A percentile compares a stretch with the other conserved stretches of the same genome.
Conservation (phyloP, 37 sponge, comb jelly and placozoan genomes). For the Spongilla lacustris region DNA sequence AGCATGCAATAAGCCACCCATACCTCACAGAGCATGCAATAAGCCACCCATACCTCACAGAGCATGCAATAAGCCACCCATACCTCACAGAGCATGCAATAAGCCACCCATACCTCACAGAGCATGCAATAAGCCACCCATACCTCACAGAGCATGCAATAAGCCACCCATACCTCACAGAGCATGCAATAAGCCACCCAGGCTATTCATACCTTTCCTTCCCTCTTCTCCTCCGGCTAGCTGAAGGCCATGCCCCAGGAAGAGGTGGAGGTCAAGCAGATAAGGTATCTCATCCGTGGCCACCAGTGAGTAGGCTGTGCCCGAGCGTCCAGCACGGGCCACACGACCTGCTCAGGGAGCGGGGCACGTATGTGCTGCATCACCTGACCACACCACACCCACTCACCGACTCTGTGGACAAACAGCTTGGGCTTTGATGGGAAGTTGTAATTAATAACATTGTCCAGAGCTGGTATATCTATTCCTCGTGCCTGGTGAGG, state of each 20-base stretch:
- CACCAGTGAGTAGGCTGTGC: slow-evolving; percentile 89
- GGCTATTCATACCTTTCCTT: background rate
- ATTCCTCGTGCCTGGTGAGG: slow-evolving; percentile 88
- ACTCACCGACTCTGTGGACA: slow-evolving; percentile 95
- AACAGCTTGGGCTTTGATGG: slow-evolving; percentile 93
- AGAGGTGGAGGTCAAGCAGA: slow-evolving; percentile 89
- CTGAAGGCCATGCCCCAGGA: slow-evolving; percentile 62
- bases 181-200: no score
- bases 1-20: no score
- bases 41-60: no score
- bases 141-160: no score
- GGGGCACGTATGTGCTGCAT: background rate
- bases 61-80: no score
- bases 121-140: no score
- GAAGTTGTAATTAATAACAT: slow-evolving; percentile 96
- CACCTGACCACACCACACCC: background rate
- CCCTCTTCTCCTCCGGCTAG: background rate
- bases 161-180: no score
- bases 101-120: no score
- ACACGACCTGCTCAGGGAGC: slow-evolving; percentile 72
- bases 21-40: no score
- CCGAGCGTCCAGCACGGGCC: slow-evolving; percentile 93
- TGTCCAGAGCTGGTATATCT: slow-evolving; percentile 95
- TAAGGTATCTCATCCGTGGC: slow-evolving; percentile 84
- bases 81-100: no score